Conservation (phyloP, 2,797 vertebrate genomes). For the Schizopygopsis pylzovi region DNA sequence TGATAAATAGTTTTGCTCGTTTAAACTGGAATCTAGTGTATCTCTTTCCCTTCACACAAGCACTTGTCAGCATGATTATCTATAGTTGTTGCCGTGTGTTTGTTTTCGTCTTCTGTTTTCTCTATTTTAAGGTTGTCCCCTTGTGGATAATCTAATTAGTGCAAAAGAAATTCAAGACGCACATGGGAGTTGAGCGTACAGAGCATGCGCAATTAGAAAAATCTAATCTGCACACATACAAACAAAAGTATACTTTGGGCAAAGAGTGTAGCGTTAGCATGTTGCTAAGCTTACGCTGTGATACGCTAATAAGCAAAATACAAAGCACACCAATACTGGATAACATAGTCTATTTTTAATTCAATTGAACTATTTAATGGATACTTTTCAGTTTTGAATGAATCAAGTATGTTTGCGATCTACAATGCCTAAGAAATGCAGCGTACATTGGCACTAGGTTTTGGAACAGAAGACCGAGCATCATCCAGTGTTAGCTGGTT, state of each 20-base stretch:
- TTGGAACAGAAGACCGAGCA: slow-evolving; percentile 3
- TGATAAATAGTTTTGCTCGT: too few species aligned
- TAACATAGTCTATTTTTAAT: not conserved
- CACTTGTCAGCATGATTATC: too few species aligned
- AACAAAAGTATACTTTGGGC: not conserved
- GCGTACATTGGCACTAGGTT: not conserved
- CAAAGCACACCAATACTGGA: not conserved
- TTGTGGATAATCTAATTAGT: too few species aligned
- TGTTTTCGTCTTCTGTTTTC: too few species aligned
- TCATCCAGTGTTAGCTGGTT: not conserved
- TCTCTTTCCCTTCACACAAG: too few species aligned
- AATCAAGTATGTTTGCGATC: not conserved
- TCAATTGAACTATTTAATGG: not conserved
- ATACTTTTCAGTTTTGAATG: not conserved
- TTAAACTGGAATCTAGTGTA: too few species aligned
- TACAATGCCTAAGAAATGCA: not conserved
- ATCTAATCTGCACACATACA: not conserved
- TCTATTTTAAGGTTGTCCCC: too few species aligned
- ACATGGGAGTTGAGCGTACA: too few species aligned
- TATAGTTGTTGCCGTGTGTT: too few species aligned
- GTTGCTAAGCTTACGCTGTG: slow-evolving; percentile 3
- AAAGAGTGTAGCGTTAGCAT: not conserved
- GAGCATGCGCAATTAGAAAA: not conserved
- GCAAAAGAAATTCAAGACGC: too few species aligned
- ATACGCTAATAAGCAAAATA: not conserved